These are phyloP conservation scores for Megalops atlanticus DNA, from an alignment of 2,113 vertebrate genomes.

Conservation along the genomic window DNA sequence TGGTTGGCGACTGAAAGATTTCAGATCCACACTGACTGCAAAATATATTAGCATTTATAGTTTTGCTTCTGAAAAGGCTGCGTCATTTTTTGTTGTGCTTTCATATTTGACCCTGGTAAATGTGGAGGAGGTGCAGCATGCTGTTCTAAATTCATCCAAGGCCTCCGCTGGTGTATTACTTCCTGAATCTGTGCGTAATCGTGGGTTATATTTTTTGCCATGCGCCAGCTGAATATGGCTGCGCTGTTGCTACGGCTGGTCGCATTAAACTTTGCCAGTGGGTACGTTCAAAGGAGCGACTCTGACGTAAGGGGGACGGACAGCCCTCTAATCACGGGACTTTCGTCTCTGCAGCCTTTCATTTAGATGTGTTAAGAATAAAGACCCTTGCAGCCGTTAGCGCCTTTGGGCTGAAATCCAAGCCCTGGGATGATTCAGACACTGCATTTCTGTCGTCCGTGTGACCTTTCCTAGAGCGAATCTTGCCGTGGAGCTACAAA, in stretches of 20 bases:
- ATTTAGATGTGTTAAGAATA: slow-evolving; percentile 35
- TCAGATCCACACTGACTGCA: background rate
- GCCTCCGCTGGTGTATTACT: background rate
- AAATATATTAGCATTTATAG: background rate
- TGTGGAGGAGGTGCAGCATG: background rate
- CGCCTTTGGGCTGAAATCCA: slow-evolving; percentile 38
- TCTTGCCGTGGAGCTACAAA: slow-evolving; percentile 18
- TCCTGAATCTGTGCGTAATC: background rate
- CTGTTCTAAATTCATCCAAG: background rate
- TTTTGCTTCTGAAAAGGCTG: background rate
- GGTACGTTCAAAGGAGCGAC: background rate
- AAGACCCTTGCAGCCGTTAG: slow-evolving; percentile 41
- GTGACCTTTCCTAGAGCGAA: slow-evolving; percentile 34
- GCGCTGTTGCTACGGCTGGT: background rate
- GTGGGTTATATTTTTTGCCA: background rate
- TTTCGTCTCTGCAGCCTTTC: slow-evolving; percentile 38
- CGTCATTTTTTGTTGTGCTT: background rate
- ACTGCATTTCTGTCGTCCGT: slow-evolving; percentile 24
- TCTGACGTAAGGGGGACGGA: slow-evolving; percentile 14
- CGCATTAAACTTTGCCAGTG: background rate
- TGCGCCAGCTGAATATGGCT: background rate
- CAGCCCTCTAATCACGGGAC: slow-evolving; percentile 38
- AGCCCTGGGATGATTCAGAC: slow-evolving; percentile 29
- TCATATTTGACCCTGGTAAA: background rate
- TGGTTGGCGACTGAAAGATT: background rate